These are phyloP conservation scores for Bombycilla garrulus DNA, from an alignment of 2,113 vertebrate species.

Conservation along the genomic window DNA sequence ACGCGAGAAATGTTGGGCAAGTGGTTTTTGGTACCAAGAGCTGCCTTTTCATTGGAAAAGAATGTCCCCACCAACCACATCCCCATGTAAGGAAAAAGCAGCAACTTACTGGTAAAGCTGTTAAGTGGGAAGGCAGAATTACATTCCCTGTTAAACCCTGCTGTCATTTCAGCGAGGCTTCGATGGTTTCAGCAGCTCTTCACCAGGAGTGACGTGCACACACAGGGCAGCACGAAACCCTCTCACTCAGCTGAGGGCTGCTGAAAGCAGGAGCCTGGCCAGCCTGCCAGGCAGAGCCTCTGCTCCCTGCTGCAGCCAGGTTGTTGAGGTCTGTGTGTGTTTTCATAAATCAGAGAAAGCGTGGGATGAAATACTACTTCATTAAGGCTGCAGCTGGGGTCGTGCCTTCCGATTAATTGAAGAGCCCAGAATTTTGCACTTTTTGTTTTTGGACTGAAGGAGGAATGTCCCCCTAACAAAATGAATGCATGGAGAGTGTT, in stretches of 20 bases:
- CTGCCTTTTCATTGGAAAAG: slow-evolving; percentile 42
- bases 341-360: background rate
- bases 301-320: background rate
- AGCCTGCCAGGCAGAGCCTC: background rate
- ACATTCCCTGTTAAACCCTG: background rate
- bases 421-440: background rate
- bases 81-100: slow-evolving; percentile 50
- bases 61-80: slow-evolving; percentile 47
- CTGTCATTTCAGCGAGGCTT: background rate
- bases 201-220: accelerated
- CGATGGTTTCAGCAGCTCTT: background rate
- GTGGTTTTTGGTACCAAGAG: background rate
- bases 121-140: background rate
- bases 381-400: background rate
- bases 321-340: background rate
- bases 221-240: accelerated
- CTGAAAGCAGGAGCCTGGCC: background rate
- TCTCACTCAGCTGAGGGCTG: background rate
- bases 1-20: background rate
- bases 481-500: background rate
- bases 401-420: background rate
- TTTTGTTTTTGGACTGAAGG: background rate
- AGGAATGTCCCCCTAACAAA: background rate
- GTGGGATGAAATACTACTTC: background rate
- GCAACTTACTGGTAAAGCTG: slow-evolving; percentile 24